A percentile compares a stretch with the other conserved stretches of the same genome.
These are phyloP conservation scores for Polymixis lichenea DNA, from an alignment of 2,888 invertebrate genomes.

Conservation along the genomic window DNA sequence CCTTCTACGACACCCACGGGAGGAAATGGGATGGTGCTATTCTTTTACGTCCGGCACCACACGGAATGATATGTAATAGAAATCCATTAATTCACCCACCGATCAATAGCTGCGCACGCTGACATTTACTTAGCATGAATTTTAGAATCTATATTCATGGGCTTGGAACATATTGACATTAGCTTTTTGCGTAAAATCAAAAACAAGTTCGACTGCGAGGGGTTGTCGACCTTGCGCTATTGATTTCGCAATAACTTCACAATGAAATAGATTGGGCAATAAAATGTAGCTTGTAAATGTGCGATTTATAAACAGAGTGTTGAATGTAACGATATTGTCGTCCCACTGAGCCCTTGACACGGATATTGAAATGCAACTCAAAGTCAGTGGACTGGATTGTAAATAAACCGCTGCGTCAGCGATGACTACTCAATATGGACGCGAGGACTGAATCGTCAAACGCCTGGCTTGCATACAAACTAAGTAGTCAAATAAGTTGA, in stretches of 20 bases:
- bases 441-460: slow-evolving; percentile 58
- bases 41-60: no score
- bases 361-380: slow-evolving; percentile 77
- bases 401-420: slow-evolving; percentile 73
- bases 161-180: slow-evolving; percentile 44
- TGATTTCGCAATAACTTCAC: slow-evolving; percentile 61
- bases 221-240: slow-evolving; percentile 63
- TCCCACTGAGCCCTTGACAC: slow-evolving; percentile 76
- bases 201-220: slow-evolving; percentile 53
- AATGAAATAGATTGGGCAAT: slow-evolving; percentile 56
- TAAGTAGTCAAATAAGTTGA: slow-evolving; percentile 48
- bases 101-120: slow-evolving; percentile 28
- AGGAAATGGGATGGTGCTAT: no score
- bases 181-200: slow-evolving; percentile 50
- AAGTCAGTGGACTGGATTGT: slow-evolving; percentile 76
- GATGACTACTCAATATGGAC: slow-evolving; percentile 73
- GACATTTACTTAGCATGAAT: slow-evolving; percentile 39
- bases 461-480: slow-evolving; percentile 50
- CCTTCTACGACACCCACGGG: no score
- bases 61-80: slow-evolving; percentile 43
- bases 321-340: slow-evolving; percentile 60
- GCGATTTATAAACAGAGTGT: slow-evolving; percentile 57
- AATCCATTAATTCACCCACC: slow-evolving; percentile 44
- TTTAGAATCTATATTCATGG: slow-evolving; percentile 46
- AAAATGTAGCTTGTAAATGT: slow-evolving; percentile 52